A percentile compares a stretch with the other conserved stretches of the same genome.
These are phyloP conservation scores for Amphiduros pacificus DNA, from an alignment of 2,888 invertebrate species.

Conservation along the genomic window DNA sequence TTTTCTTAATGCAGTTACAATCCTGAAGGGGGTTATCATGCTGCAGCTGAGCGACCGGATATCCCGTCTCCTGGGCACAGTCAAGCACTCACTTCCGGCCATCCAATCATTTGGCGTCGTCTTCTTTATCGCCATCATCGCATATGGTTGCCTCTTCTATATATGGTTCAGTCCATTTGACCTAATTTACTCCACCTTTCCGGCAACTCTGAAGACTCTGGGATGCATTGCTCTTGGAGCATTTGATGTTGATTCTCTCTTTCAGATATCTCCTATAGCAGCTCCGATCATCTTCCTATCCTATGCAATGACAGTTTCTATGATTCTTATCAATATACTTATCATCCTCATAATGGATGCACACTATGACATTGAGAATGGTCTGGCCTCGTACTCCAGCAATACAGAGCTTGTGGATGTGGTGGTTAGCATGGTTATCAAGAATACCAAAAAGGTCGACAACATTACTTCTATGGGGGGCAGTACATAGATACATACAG, in stretches of 20 bases:
- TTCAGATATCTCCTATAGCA: background rate
- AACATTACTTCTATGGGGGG: no score
- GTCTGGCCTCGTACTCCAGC: no score
- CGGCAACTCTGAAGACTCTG: background rate
- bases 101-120: background rate
- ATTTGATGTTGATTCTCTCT: constrained; percentile 4
- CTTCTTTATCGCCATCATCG: background rate
- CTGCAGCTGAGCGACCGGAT: constrained; percentile 6
- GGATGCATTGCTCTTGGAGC: constrained; percentile 1
- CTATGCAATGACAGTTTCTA: constrained; percentile 5
- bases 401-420: no score
- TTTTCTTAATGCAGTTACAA: background rate
- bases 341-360: constrained; percentile 13
- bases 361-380: constrained; percentile 10
- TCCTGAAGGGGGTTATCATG: constrained; percentile 9
- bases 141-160: background rate
- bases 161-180: background rate
- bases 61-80: background rate
- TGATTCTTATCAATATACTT: constrained; percentile 8
- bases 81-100: background rate
- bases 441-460: no score
- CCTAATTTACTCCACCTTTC: background rate
- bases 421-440: no score
- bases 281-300: background rate
- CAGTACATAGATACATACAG: no score